These are phyloP conservation scores for Aphaenogaster rudis DNA, from an alignment of 1,140 invertebrate species.

Conservation along the genomic window DNA sequence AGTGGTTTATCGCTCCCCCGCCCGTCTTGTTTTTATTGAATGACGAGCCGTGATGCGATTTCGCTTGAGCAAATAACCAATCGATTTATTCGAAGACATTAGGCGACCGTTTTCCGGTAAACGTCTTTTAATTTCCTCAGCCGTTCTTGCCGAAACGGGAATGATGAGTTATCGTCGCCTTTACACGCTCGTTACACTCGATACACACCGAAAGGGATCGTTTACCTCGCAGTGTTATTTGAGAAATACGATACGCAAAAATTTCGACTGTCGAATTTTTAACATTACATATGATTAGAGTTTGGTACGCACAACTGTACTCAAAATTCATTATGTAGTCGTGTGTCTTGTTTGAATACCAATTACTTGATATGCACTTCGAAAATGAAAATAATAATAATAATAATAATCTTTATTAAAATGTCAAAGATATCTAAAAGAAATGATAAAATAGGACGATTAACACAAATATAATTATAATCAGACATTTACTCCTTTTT, in stretches of 20 bases:
- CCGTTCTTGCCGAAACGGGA: neutral
- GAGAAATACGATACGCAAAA: slow-evolving; percentile 22
- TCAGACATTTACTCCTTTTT: neutral
- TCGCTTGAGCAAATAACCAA: slow-evolving; percentile 84
- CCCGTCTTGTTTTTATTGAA: slow-evolving; percentile 85
- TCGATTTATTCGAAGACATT: slow-evolving; percentile 82
- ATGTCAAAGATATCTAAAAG: neutral
- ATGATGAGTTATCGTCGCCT: neutral
- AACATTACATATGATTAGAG: slow-evolving; percentile 14
- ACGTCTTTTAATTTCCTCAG: slow-evolving; percentile 79
- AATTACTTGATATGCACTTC: slow-evolving; percentile 4
- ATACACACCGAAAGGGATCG: neutral
- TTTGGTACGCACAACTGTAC: slow-evolving; percentile 7
- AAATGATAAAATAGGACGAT: neutral
- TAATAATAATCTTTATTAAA: too few species aligned
- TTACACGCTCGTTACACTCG: neutral
- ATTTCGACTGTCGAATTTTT: slow-evolving; percentile 1
- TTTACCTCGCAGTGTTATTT: slow-evolving; percentile 1
- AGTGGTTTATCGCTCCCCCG: slow-evolving; percentile 85
- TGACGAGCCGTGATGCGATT: slow-evolving; percentile 84
- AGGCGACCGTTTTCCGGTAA: slow-evolving; percentile 75
- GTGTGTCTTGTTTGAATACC: neutral
- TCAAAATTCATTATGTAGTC: slow-evolving; percentile 20
- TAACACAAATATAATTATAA: slow-evolving; percentile 9
- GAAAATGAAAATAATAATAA: neutral